These are phyloP conservation scores for Eretmochelys imbricata DNA, from an alignment of 2,113 vertebrate genomes.

Conservation along the genomic window DNA sequence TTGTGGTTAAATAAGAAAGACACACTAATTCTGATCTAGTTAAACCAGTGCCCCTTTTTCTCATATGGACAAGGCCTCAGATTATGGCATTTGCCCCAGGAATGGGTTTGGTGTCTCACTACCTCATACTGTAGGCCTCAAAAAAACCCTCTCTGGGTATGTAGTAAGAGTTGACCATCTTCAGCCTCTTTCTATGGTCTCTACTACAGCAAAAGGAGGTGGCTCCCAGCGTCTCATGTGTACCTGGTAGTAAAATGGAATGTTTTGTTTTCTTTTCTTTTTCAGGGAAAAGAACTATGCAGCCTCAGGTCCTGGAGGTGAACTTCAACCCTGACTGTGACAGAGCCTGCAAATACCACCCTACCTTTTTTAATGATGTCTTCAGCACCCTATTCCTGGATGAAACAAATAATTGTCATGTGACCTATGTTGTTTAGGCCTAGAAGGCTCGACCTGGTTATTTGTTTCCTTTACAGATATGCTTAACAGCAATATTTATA, in stretches of 20 bases:
- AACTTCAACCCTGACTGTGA: slow-evolving; percentile 96
- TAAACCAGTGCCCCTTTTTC: neutral
- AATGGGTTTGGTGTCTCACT: neutral
- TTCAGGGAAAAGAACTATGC: slow-evolving; percentile 87
- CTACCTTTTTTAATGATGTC: slow-evolving; percentile 93
- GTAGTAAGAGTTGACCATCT: neutral
- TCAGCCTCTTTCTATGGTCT: neutral
- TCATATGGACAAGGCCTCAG: neutral
- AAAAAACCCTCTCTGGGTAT: neutral
- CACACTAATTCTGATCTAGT: neutral
- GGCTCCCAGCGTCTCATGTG: neutral
- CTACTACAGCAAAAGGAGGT: neutral
- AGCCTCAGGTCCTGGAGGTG: slow-evolving; percentile 94
- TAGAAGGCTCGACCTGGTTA: neutral
- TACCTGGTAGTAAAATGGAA: neutral
- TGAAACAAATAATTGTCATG: slow-evolving; percentile 79
- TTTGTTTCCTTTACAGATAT: neutral
- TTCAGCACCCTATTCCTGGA: slow-evolving; percentile 94
- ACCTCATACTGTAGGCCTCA: neutral
- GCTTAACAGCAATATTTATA: neutral
- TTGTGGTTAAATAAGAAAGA: neutral
- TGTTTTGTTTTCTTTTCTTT: slow-evolving; percentile 3
- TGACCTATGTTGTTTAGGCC: slow-evolving; percentile 82
- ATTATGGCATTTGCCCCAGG: neutral
- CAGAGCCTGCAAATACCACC: slow-evolving; percentile 94